Conservation (phyloP, 2,797 vertebrate species). For the Syngnathus acus region DNA sequence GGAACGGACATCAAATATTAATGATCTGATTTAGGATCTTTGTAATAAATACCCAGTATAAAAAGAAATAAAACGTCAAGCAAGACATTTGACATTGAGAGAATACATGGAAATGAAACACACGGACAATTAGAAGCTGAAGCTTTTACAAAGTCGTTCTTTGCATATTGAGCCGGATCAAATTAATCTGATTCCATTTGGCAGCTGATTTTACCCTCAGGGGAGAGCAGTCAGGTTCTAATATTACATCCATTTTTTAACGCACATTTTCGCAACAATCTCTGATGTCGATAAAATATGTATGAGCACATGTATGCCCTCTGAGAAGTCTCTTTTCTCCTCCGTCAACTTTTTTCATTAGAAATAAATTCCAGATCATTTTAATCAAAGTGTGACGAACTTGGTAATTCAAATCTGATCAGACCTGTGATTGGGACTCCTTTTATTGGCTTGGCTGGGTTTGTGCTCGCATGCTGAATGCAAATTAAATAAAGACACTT, state of each 20-base stretch:
- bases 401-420: slow-evolving; percentile 1
- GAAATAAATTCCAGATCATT: background rate
- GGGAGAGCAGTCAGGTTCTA: background rate
- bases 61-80: background rate
- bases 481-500: background rate
- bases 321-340: background rate
- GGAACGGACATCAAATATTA: background rate
- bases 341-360: background rate
- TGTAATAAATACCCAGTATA: background rate
- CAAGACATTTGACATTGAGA: background rate
- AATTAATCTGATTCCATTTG: slow-evolving; percentile 2
- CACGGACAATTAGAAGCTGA: background rate
- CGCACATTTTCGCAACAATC: background rate
- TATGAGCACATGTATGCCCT: background rate
- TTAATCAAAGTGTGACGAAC: background rate
- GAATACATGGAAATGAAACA: background rate
- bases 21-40: background rate
- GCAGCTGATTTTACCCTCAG: background rate
- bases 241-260: no score
- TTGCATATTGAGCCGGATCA: background rate
- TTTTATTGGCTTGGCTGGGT: background rate
- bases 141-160: background rate
- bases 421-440: background rate
- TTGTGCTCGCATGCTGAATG: background rate
- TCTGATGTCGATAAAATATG: background rate